Evolutionary conservation across 2,888 invertebrate genomes (phyloP), one percentile per base, ranked within the genome.

Genomic region (Venusia cambrica): DNA sequence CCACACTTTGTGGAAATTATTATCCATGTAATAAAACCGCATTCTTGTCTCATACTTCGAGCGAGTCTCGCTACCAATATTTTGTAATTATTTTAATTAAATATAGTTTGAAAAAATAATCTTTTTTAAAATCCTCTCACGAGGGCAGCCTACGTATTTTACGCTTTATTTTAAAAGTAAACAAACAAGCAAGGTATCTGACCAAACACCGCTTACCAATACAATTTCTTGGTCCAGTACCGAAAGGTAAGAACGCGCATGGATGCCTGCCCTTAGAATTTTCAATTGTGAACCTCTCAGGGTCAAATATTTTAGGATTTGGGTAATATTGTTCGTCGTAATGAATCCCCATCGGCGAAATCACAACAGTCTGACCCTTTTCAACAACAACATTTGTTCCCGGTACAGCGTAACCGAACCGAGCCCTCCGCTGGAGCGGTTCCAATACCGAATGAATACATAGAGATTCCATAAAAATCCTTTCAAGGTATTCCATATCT

Each of bases 291-390:
- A 87, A 88, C 34, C 87, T 59, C 9, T 87, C 79, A 1, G 88
- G 88, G 45, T 84, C 72, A 42, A 85, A 88, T 32, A 62, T 67
- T 24, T 68, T 54, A n/a, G 88, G 87, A 4, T 87, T 53, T 0
- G 73, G 64, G 43, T 73, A 88, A 46, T 79, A 66, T 22, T 69
- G 55, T 3, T 70, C 62, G 48, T 87, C 81, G 13, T 70, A 47
- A 42, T 88, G 87, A 14, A 87, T 62, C 2, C 70, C 75, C n/a
- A 51, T 36, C 4, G 65, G 52, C 0, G 80, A 68, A 9, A 85
- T 43, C 0, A 69, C 16, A 3, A 84, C 54, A 2, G 52, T 48
- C 3, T 51, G 53, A 0, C 70, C 74, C 39, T 76, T 74, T 13
- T 73, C 55, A 4, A 84, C 42, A 1, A 53, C 52, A 0, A 74